phyloP scores from a whole-genome alignment of 2,797 vertebrate species.

The Phoebastria nigripes region DNA sequence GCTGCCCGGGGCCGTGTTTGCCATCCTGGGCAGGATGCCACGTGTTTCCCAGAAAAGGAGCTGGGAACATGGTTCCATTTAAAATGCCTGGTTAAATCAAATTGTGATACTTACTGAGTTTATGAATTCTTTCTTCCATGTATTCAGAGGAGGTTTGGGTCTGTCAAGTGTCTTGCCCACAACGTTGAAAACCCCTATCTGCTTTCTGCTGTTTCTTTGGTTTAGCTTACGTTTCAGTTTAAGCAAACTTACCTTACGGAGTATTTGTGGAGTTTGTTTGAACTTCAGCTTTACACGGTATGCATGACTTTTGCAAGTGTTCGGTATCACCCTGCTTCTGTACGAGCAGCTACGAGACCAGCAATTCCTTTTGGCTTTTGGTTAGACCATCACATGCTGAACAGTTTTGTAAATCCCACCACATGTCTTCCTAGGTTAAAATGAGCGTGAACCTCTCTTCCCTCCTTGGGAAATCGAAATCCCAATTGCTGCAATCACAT shows the following conservation, averaged over 20 bases:
- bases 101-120: neutral
- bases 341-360: accelerated
- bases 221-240: neutral
- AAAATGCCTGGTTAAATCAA: neutral
- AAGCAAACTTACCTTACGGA: neutral
- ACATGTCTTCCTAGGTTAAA: neutral
- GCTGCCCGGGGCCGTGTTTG: neutral
- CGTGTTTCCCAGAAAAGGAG: neutral
- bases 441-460: neutral
- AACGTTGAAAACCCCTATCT: neutral
- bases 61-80: neutral
- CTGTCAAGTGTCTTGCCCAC: neutral
- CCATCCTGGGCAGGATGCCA: neutral
- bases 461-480: neutral
- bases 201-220: neutral
- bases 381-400: neutral
- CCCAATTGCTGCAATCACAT: neutral
- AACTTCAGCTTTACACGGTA: neutral
- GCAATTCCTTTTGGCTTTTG: neutral
- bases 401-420: neutral
- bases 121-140: neutral
- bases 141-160: neutral
- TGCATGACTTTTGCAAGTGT: neutral
- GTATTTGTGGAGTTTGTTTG: neutral
- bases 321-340: accelerated